phyloP scores from a whole-genome alignment of 2,797 vertebrate species.

The Cottoperca gobio region DNA sequence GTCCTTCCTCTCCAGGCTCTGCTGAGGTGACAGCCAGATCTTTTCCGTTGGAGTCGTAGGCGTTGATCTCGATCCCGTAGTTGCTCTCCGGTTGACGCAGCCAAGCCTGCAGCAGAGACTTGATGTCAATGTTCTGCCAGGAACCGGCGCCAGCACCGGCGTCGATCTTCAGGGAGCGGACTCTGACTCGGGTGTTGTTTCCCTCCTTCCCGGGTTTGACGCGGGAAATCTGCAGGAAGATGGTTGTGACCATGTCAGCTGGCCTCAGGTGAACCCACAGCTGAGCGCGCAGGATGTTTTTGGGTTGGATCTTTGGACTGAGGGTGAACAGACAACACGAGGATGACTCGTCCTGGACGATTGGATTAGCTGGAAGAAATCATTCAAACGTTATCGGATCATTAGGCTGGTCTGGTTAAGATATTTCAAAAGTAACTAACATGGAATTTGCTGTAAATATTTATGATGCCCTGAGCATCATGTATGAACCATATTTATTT shows the following conservation, averaged over 20 bases:
- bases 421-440: background rate
- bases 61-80: slow-evolving; percentile 97
- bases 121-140: slow-evolving; percentile 98
- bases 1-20: slow-evolving; percentile 92
- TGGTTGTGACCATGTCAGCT: slow-evolving; percentile 88
- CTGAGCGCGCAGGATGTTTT: slow-evolving; percentile 95
- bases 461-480: too few relatives aligned
- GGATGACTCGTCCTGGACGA: slow-evolving; percentile 88
- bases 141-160: slow-evolving; percentile 90
- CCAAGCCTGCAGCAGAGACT: slow-evolving; percentile 96
- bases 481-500: too few relatives aligned
- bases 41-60: slow-evolving; percentile 90
- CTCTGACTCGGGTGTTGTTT: slow-evolving; percentile 89
- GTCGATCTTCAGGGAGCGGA: slow-evolving; percentile 95
- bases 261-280: slow-evolving; percentile 97
- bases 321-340: slow-evolving; percentile 96
- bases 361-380: slow-evolving; percentile 90
- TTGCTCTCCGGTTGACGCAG: slow-evolving; percentile 95
- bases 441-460: background rate
- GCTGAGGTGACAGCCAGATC: slow-evolving; percentile 94
- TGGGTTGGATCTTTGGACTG: slow-evolving; percentile 94
- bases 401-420: background rate
- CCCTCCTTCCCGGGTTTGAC: slow-evolving; percentile 92
- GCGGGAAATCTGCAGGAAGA: slow-evolving; percentile 96
- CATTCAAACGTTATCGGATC: slow-evolving; percentile 45